Base-by-base conservation (phyloP, 2,113 vertebrate species). In the Mastomys natalensis region DNA sequence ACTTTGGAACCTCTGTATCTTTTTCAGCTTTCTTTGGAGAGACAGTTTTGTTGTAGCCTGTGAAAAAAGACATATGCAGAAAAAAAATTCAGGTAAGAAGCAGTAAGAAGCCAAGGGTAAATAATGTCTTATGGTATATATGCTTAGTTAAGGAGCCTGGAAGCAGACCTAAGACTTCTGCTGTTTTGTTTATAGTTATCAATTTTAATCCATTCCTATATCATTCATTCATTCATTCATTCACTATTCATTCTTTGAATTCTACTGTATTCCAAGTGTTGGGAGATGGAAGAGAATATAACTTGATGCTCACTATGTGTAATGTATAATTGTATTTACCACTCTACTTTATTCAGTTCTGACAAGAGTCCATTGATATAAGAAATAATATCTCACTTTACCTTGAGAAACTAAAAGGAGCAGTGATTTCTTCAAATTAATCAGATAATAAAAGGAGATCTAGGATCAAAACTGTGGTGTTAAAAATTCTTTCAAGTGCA, bases 301-400 rank as follows among this genome's bases (percentile, higher is more conserved):
- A 51, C 11, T 87, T 19, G 82, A 16, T 81, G 17, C 1, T 15
- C 84, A 34, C 15, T 17, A 17, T 43, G 19, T 78, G 4, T n/a
- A 51, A 0, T 60, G 2, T 89, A 24, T 10, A 58, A 93, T 89
- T 87, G 22, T 16, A 70, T 93, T 91, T 94, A 89, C 21, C 53
- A 70, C 29, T 29, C 58, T 45, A 72, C 72, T 90, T 90, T 88
- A 73, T 78, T 92, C 26, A 74, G 26, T 64, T 6, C 77, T 84
- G 37, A 26, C 1, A 78, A 73, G 62, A 94, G 21, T 87, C 4
- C 3, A 84, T 24, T 48, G 34, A 34, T 45, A 81, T 16, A 78
- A 87, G 9, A 87, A 90, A 58, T 90, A 48, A 84, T 90, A 43
- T 85, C 16, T 77, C 13, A 84, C 66, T 60, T 93, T 91, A 66